A percentile compares a stretch with the other conserved stretches of the same genome.
These are phyloP conservation scores for Collichthys lucidus DNA, from an alignment of 2,113 vertebrate species.

Conservation along the genomic window DNA sequence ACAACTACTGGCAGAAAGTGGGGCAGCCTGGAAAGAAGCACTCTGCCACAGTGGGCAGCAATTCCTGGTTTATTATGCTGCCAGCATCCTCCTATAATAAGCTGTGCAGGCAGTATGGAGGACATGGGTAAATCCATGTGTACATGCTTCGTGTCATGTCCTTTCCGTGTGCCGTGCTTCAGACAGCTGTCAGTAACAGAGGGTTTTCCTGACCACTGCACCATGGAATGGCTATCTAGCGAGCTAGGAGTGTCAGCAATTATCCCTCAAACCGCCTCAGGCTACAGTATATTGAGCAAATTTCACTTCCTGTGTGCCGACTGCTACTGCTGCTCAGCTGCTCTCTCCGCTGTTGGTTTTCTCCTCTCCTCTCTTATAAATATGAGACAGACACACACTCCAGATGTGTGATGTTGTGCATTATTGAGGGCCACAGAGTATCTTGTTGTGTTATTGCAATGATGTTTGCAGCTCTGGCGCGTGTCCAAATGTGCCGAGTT, in stretches of 20 bases:
- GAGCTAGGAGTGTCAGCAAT: constrained; percentile 71
- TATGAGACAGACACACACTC: constrained; percentile 35
- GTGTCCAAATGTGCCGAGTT: constrained; percentile 53
- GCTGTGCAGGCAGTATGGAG: constrained; percentile 48
- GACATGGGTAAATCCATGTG: constrained; percentile 58
- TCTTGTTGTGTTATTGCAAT: constrained; percentile 49
- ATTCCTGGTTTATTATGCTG: constrained; percentile 63
- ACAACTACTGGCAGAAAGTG: constrained; percentile 73
- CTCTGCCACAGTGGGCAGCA: constrained; percentile 60
- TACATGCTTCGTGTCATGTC: constrained; percentile 54
- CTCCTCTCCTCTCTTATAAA: constrained; percentile 42
- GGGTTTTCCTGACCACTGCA: constrained; percentile 62
- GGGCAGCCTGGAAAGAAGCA: constrained; percentile 67
- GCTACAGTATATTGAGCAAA: constrained; percentile 75
- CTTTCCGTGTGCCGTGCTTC: constrained; percentile 48
- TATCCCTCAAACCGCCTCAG: constrained; percentile 67
- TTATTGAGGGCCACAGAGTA: constrained; percentile 56
- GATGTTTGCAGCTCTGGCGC: constrained; percentile 58
- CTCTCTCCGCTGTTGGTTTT: constrained; percentile 62
- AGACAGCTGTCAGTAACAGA: constrained; percentile 67
- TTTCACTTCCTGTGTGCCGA: constrained; percentile 68
- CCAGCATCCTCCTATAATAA: constrained; percentile 60
- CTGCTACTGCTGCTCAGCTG: constrained; percentile 49
- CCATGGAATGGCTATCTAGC: constrained; percentile 43
- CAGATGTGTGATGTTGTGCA: constrained; percentile 66